Evolutionary conservation across 1,140 invertebrate species (phyloP), one percentile per base, ranked within the genome.

Genomic region (Zaprionus tsacasi): DNA sequence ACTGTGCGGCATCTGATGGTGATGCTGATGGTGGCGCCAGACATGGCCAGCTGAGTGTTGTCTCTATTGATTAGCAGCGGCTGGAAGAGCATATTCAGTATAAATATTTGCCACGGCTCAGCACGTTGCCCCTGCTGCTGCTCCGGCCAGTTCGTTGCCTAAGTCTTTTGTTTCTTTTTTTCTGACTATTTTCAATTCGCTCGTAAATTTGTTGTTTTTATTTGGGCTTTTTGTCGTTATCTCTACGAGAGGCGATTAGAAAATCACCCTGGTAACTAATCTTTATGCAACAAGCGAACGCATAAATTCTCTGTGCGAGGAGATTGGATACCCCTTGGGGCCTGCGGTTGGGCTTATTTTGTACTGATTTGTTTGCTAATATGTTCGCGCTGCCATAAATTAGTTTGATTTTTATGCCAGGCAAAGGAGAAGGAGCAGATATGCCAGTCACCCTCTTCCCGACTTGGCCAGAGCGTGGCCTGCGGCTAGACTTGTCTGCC

Each of bases 321-420:
- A 13, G 45, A 58, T 65, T 38, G 35, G 25, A 38, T 17, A 61
- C 50, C 69, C 71, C 61, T 57, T 21, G 21, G 21, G 38, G 71
- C 56, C 55, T n/a, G 40, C 6, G 3, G 27, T 30, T 78, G 65
- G 60, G 81, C 85, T 89, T 89, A 89, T 89, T 89, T 89, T 89
- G 85, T 89, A 89, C 85, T 89, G 85, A 89, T 89, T 89, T 89
- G 85, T 90, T 89, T 89, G 81, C 85, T 89, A 89, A 89, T 89
- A 89, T 76, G 85, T 85, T 90, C 72, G 85, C 86, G 81, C 78
- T 89, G 85, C 85, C 86, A 89, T 89, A 89, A 89, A 89, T 89
- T 89, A 90, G 85, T 89, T 89, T 81, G 85, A 89, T 89, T 85
- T 79, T 89, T 81, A 77, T 76, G 79, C 76, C 65, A 27, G 15